Evolutionary conservation across 1,140 invertebrate genomes (phyloP).

Genomic region (Rhopalosiphum maidis): DNA sequence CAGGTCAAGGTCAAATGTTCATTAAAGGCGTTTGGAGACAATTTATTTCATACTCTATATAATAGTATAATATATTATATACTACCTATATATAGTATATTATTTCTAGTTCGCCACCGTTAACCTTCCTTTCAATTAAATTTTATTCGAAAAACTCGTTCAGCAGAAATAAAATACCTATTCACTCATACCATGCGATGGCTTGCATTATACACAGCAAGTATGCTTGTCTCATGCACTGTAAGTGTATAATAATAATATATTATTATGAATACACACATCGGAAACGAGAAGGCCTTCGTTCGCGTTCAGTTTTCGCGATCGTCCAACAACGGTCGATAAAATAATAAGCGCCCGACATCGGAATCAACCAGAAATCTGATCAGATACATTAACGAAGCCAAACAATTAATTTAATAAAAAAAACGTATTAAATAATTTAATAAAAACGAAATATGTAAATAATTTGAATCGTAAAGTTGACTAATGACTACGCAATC

Average conservation of each 20-base stretch:
- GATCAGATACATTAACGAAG: neutral
- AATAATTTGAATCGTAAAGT: neutral
- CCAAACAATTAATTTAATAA: neutral
- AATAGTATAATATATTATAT: neutral
- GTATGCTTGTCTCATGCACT: neutral
- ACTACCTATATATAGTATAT: neutral
- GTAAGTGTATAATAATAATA: neutral
- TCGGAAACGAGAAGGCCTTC: neutral
- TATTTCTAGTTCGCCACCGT: neutral
- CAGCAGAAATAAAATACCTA: neutral
- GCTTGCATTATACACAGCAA: neutral
- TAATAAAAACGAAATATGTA: neutral
- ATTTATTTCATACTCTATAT: slow-evolving; percentile 21
- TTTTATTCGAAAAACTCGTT: slow-evolving; percentile 40
- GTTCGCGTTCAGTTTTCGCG: neutral
- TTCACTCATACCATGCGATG: neutral
- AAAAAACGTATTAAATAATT: neutral
- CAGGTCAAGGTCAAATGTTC: neutral
- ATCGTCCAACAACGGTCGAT: neutral
- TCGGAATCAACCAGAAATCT: neutral
- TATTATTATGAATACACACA: neutral
- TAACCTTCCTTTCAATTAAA: slow-evolving; percentile 35
- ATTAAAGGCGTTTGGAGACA: slow-evolving; percentile 21
- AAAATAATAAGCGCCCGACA: neutral
- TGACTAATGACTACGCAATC: neutral